Evolutionary conservation across 1,140 invertebrate species (phyloP).

Genomic region (Meteorus sp.): DNA sequence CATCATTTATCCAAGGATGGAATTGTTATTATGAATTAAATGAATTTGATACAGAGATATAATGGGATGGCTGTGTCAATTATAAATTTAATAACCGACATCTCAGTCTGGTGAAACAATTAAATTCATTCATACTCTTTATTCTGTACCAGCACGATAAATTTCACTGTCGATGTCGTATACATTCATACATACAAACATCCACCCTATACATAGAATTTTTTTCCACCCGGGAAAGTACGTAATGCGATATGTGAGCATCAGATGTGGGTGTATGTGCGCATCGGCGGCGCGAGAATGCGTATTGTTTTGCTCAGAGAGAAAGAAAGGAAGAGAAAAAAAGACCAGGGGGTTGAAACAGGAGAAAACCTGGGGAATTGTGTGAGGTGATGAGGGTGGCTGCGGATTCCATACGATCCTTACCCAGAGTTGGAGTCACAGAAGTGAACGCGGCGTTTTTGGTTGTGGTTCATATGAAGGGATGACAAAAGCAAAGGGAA

Average conservation of each 20-base stretch:
- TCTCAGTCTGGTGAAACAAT: neutral
- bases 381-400: constrained; percentile 2
- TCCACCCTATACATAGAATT: constrained; percentile 8
- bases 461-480: constrained; percentile 22
- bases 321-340: constrained; percentile 3
- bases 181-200: neutral
- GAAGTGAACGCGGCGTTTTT: neutral
- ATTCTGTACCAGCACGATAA: too few species aligned
- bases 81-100: neutral
- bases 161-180: too few species aligned
- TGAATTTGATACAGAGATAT: too few species aligned
- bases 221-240: constrained; percentile 22
- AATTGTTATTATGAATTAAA: too few species aligned
- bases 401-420: constrained; percentile 13
- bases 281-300: constrained; percentile 20
- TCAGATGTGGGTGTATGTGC: neutral
- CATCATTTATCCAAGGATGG: too few species aligned
- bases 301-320: constrained; percentile 25
- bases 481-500: too few species aligned
- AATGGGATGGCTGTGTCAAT: neutral
- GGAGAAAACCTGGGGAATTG: neutral
- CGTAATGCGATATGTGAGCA: constrained; percentile 25
- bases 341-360: neutral
- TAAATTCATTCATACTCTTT: constrained; percentile 17
- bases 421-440: neutral